Conservation (phyloP, 2,797 vertebrate species). For the Lateolabrax maculatus region DNA sequence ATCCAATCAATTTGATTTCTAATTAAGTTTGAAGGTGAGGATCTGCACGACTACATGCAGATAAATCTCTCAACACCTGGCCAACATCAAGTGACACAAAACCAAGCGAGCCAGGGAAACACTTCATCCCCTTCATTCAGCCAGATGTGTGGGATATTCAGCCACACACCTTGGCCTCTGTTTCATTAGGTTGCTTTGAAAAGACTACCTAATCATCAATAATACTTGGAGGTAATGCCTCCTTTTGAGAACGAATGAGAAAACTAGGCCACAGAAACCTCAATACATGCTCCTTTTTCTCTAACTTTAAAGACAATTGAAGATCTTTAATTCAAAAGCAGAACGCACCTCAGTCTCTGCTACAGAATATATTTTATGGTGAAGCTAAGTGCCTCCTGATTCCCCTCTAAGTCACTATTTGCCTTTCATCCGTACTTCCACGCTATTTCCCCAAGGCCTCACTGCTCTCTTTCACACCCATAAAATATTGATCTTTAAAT, state of each 20-base stretch:
- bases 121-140: slow-evolving; percentile 3
- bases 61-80: slow-evolving; percentile 57
- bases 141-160: not conserved
- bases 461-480: slow-evolving; percentile 35
- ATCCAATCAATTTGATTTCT: slow-evolving; percentile 66
- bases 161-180: not conserved
- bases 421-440: slow-evolving; percentile 39
- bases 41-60: slow-evolving; percentile 31
- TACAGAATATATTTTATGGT: slow-evolving; percentile 15
- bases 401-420: slow-evolving; percentile 51
- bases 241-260: slow-evolving; percentile 27
- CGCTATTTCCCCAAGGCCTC: slow-evolving; percentile 13
- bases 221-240: slow-evolving; percentile 40
- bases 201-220: slow-evolving; percentile 38
- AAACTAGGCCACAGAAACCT: slow-evolving; percentile 15
- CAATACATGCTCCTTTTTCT: slow-evolving; percentile 9
- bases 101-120: slow-evolving; percentile 2
- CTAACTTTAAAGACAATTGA: slow-evolving; percentile 30
- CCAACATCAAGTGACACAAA: slow-evolving; percentile 41
- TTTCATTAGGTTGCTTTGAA: slow-evolving; percentile 31
- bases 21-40: slow-evolving; percentile 72
- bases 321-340: slow-evolving; percentile 47
- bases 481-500: slow-evolving; percentile 74
- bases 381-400: slow-evolving; percentile 26
- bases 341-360: slow-evolving; percentile 15